phyloP scores from a whole-genome alignment of 23 tunicate species.

The Ascidia mentula region DNA sequence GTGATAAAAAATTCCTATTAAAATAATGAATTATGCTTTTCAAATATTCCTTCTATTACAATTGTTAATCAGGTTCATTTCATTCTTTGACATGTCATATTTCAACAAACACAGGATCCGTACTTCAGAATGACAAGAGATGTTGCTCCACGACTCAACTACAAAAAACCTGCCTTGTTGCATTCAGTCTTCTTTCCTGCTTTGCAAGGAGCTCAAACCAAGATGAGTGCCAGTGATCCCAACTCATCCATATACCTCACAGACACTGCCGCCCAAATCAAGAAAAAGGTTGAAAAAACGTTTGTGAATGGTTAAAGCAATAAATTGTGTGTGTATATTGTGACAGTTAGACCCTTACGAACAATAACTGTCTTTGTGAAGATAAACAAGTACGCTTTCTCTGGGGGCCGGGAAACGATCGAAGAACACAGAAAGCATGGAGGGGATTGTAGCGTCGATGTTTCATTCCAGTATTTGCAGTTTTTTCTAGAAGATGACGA shows the following conservation, averaged over 20 bases:
- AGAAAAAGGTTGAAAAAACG: conserved; percentile 62
- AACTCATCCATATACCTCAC: conserved; percentile 87
- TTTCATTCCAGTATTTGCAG: conserved; percentile 72
- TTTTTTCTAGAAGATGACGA: conserved; percentile 96
- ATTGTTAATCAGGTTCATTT: no score
- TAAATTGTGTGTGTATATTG: no score
- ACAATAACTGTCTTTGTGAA: conserved; percentile 18
- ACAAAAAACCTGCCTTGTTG: conserved; percentile 82
- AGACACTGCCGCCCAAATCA: conserved; percentile 92
- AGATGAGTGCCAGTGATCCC: conserved; percentile 91
- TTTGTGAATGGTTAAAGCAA: no score
- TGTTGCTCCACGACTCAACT: conserved; percentile 83
- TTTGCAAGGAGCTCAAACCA: conserved; percentile 96
- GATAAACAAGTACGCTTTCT: conserved; percentile 96
- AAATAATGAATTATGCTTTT: no score
- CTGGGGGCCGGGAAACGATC: conserved; percentile 83
- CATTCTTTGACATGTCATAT: no score
- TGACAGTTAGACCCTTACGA: no score
- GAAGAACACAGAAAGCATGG: conserved; percentile 86
- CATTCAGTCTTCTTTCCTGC: conserved; percentile 99
- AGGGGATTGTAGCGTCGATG: conserved; percentile 85
- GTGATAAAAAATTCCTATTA: no score
- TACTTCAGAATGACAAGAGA: conserved; percentile 99
- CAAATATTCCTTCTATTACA: no score
- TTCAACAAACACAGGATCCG: no score